Conservation (phyloP, 2,888 invertebrate species). For the Lysandra bellargus region DNA sequence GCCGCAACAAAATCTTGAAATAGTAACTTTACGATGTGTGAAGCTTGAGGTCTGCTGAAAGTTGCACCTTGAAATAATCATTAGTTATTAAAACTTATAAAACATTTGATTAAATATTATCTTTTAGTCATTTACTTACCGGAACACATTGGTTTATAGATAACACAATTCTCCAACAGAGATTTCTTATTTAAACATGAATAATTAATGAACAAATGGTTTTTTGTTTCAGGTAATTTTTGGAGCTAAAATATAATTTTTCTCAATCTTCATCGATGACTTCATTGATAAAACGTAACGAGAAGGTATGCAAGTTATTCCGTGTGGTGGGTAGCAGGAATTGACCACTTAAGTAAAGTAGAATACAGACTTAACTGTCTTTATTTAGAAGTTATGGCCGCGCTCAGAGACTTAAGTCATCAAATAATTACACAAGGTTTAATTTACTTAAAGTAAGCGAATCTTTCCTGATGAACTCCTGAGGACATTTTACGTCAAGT, state of each 20-base stretch:
- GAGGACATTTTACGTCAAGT: too few species aligned
- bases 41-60: neutral
- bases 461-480: too few species aligned
- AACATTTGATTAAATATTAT: neutral
- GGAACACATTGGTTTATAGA: neutral
- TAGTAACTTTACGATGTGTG: neutral
- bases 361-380: neutral
- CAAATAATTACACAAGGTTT: too few species aligned
- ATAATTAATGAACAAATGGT: neutral
- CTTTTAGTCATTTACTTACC: neutral
- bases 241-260: neutral
- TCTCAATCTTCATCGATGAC: neutral
- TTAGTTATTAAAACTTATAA: neutral
- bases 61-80: neutral
- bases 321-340: neutral
- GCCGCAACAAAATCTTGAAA: neutral
- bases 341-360: neutral
- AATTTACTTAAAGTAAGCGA: too few species aligned
- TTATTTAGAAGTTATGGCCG: neutral
- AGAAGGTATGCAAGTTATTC: neutral
- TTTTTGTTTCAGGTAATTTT: conserved; percentile 13
- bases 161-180: neutral
- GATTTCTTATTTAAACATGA: neutral
- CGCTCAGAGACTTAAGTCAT: too few species aligned
- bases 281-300: neutral